Base-by-base conservation (phyloP, 2,797 vertebrate species). In the Falco rusticolus region DNA sequence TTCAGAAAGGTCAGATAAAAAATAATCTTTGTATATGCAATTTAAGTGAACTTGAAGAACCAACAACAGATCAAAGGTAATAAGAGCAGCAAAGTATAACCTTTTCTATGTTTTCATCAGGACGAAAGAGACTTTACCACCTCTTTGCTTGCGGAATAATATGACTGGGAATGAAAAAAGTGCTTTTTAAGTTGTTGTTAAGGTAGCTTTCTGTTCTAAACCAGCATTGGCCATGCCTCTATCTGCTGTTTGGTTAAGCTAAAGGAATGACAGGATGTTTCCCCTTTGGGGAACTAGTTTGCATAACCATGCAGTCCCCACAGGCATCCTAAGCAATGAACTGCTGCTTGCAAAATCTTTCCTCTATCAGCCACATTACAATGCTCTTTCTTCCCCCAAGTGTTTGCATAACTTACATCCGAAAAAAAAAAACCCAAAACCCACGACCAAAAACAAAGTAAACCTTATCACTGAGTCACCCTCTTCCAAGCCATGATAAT, bases 291-390 rank as follows among this genome's bases (percentile, higher is more conserved):
- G 89, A 89, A 92, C 20, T 89, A 28, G 61, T 94, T 75, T 96
- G 87, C 93, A 94, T 95, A 93, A 94, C 82, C 79, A 93, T 43
- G 68, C 92, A 86, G 48, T 80, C 79, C 75, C 93, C 50, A 59
- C 24, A 72, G 93, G 90, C 92, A 94, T 63, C 61, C 81, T 33
- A 80, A 93, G 95, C 92, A 96, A 89, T 80, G 77, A 91, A 93
- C 28, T 85, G 68, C 78, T 87, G 68, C 90, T 96, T 96, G 89
- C 92, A 94, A 90, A 93, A 96, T 69, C 68, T 53, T 92, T 71
- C 71, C 78, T 96, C 81, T 95, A 75, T 93, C 94, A 91, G 78
- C 25, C 80, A 63, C 84, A 85, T 80, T 37, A 91, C 84, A 93
- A 64, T 56, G 50, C 39, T 68, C 61, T 68, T 78, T 93, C 39